These are phyloP conservation scores for Callospermophilus lateralis DNA, from an alignment of 2,113 vertebrate genomes.

Conservation along the genomic window DNA sequence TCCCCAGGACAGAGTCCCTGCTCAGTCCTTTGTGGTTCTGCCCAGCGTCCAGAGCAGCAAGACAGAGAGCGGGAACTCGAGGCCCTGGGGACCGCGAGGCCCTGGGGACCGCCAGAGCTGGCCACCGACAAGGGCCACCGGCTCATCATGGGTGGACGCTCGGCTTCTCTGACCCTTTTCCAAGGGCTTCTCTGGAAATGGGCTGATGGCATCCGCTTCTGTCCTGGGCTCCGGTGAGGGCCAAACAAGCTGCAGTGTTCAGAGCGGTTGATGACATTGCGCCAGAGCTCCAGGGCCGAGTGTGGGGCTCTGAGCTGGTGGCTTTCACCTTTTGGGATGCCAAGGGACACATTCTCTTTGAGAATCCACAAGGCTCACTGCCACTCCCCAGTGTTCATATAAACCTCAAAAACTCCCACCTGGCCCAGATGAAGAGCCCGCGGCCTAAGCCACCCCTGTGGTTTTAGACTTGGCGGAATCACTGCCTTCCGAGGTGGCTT, in stretches of 20 bases:
- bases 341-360: neutral
- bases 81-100: too few relatives aligned
- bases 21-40: neutral
- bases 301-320: neutral
- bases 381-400: neutral
- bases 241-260: neutral
- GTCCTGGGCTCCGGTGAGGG: neutral
- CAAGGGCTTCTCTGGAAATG: neutral
- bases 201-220: rapidly evolving
- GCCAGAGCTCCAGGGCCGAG: neutral
- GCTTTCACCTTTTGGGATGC: neutral
- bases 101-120: too few relatives aligned
- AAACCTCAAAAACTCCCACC: neutral
- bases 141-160: rapidly evolving
- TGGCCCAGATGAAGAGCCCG: neutral
- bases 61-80: rapidly evolving
- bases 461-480: neutral
- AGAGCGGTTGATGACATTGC: too few relatives aligned
- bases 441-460: neutral
- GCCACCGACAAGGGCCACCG: too few relatives aligned
- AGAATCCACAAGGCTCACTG: neutral
- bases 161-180: neutral
- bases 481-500: neutral
- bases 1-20: neutral
- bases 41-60: neutral